Conservation (phyloP, 2,888 invertebrate genomes). For the Epinotia brunnichana region DNA sequence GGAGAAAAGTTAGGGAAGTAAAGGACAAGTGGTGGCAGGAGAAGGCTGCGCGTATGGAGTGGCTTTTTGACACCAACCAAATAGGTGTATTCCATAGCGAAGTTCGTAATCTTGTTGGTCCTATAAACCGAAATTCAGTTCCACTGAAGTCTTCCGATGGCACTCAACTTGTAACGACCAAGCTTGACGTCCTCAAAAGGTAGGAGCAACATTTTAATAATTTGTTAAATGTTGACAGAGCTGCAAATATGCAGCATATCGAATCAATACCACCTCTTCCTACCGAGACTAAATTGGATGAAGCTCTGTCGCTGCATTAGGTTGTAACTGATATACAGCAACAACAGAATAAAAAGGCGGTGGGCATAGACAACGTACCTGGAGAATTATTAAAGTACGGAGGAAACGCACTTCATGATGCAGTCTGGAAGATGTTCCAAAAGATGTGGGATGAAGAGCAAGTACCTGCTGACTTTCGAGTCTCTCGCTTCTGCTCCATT, state of each 20-base stretch:
- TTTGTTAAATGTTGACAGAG: slow-evolving; percentile 1
- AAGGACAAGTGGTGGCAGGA: slow-evolving; percentile 14
- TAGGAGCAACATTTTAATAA: slow-evolving; percentile 5
- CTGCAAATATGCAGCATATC: background rate
- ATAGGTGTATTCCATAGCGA: background rate
- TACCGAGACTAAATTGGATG: too few relatives aligned
- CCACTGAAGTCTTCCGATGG: slow-evolving; percentile 1
- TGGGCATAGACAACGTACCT: too few relatives aligned
- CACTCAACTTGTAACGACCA: background rate
- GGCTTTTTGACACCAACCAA: slow-evolving; percentile 13
- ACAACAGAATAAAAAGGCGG: too few relatives aligned
- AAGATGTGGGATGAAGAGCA: too few relatives aligned
- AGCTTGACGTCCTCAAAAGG: background rate
- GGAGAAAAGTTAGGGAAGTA: background rate
- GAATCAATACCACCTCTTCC: too few relatives aligned
- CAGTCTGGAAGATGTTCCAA: too few relatives aligned
- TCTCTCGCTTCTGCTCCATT: too few relatives aligned
- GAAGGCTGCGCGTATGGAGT: background rate
- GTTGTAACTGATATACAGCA: too few relatives aligned
- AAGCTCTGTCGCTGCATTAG: too few relatives aligned
- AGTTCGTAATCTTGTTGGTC: background rate
- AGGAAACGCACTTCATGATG: too few relatives aligned
- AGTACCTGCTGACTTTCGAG: too few relatives aligned
- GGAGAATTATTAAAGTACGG: too few relatives aligned
- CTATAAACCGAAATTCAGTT: background rate